Evolutionary conservation across 1,140 invertebrate genomes (phyloP).

Genomic region (Tribolium madens): DNA sequence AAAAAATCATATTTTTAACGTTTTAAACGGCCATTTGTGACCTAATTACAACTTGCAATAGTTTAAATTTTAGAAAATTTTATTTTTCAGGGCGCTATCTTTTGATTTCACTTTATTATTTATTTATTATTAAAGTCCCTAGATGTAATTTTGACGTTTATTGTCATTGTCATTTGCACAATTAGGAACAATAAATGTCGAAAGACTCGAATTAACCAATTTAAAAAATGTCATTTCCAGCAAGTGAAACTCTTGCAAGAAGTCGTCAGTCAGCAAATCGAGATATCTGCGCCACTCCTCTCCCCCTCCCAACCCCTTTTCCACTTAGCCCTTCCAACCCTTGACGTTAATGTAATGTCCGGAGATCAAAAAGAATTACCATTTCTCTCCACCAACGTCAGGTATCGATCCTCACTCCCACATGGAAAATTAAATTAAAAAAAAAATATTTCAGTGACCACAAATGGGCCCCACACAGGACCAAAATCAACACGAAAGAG

Average conservation of each 20-base stretch:
- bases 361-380: conserved; percentile 47
- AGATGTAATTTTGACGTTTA: no score
- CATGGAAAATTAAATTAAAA: background rate
- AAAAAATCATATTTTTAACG: no score
- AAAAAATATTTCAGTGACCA: background rate
- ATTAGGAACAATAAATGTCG: no score
- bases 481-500: background rate
- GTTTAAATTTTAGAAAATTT: no score
- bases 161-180: no score
- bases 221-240: conserved; percentile 37
- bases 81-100: no score
- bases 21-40: no score
- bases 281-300: conserved; percentile 10
- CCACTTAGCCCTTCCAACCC: conserved; percentile 40
- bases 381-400: conserved; percentile 5
- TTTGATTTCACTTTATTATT: no score
- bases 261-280: conserved; percentile 47
- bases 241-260: conserved; percentile 51
- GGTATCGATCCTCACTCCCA: background rate
- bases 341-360: conserved; percentile 46
- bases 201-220: no score
- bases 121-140: no score
- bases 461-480: conserved; percentile 8
- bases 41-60: no score
- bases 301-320: conserved; percentile 20